Evolutionary conservation across 2,888 invertebrate genomes (phyloP), one percentile per base, ranked within the genome.

Genomic region (Tetranychus truncatus): DNA sequence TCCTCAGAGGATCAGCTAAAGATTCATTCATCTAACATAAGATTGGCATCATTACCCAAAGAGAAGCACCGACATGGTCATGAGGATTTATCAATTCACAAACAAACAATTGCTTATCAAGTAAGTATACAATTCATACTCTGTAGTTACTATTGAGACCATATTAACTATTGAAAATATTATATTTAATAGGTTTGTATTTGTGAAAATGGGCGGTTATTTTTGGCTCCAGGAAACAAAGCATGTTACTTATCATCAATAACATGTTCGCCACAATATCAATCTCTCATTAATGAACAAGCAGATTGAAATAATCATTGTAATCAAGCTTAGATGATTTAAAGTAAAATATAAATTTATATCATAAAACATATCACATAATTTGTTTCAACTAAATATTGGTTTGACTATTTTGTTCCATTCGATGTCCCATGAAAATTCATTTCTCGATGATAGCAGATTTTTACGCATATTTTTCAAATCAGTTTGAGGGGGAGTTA

Each of bases 341-440:
- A 4, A 34, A 34, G 2, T 34, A 34, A 34, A 34, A 34, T 4
- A 34, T 34, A 34, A 34, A 5, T 34, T 5, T 34, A 34, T 5
- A 34, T 3, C 34, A 3, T 34, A 34, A 24, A 34, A 34, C 34
- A 34, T 4, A 34, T 34, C 34, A 34, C 34, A 34, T 34, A 34
- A 3, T 34, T 34, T 34, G n/a, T 34, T 9, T 55, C 55, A 55
- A 2, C 11, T 2, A 55, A 55, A 55, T 11, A 69, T n/a, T 20
- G 69, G 69, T 20, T 24, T 24, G 11, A 69, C 21, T 69, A 20
- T 8, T 69, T 21, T n/a, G 20, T 20, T 24, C 69, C 69, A 69
- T 69, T 69, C 69, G 4, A 21, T 7, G 21, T 69, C 69, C 69
- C 69, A 69, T 20, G 69, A 69, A 21, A 69, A 69, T 24, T 69